phyloP scores from a whole-genome alignment of 2,113 vertebrate species.

The Syngnathoides biaculeatus region DNA sequence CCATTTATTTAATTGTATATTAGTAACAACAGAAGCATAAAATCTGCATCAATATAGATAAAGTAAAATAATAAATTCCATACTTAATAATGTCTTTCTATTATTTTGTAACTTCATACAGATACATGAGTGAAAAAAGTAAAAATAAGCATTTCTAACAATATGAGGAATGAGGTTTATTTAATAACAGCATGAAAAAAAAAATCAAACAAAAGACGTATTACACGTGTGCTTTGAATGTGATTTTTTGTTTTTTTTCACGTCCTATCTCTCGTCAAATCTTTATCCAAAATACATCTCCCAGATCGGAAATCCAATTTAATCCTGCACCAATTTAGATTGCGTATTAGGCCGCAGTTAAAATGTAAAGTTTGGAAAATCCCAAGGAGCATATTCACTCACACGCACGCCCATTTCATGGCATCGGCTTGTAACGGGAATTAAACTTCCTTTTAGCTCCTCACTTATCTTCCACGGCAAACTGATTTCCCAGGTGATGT shows the following conservation, averaged over 20 bases:
- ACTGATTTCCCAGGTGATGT: neutral
- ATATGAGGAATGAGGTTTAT: too few species aligned
- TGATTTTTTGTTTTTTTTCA: neutral
- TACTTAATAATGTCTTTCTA: too few species aligned
- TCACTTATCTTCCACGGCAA: neutral
- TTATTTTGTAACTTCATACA: too few species aligned
- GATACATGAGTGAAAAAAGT: too few species aligned
- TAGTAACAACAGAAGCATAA: too few species aligned
- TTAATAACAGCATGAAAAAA: too few species aligned
- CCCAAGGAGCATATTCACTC: neutral
- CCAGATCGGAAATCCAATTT: neutral
- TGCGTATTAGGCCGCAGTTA: neutral
- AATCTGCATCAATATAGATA: too few species aligned
- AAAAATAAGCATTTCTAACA: too few species aligned
- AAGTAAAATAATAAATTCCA: too few species aligned
- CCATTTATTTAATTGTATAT: too few species aligned
- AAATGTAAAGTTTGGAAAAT: neutral
- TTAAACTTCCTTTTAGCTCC: neutral
- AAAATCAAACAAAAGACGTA: neutral
- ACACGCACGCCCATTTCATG: neutral
- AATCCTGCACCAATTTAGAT: neutral
- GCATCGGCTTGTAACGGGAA: neutral
- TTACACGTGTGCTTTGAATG: too few species aligned
- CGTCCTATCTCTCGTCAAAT: neutral
- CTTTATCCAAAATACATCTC: neutral